Evolutionary conservation across 2,888 invertebrate species (phyloP), one percentile per base, ranked within the genome.

Genomic region (Patella ulyssiponensis): DNA sequence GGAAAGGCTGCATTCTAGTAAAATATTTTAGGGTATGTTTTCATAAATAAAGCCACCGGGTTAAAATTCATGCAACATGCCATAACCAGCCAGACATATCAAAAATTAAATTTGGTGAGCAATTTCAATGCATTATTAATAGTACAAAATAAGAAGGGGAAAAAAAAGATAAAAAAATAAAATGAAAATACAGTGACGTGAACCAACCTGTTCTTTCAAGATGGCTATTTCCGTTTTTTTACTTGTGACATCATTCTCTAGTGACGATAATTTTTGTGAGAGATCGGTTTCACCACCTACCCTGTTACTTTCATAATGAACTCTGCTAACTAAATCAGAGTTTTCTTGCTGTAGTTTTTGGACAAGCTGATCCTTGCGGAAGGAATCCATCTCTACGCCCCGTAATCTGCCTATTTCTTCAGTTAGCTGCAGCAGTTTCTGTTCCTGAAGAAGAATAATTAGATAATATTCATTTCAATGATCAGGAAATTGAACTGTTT

Each of bases 151-250:
- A 44, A 44, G 4, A 44, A 9, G 4, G 7, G 44, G 9, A 4
- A 9, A 44, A 33, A 44, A 44, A 9, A 44, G 0, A 33, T 3
- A 7, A 7, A 17, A 56, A 56, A 56, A 56, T 17, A n/a, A 56
- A 56, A 15, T 56, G 56, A 7, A n/a, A 17, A 64, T 11, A 64
- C 1, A 12, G 12, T 20, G 44, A 74, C 33, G 9, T 71, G 44
- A 44, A 44, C 76, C 20, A 76, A 91, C 90, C 89, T 91, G 90
- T 75, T 90, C 89, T 82, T 82, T 86, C 7, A 91, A 82, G 12
- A 85, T 78, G 7, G 79, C 79, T 5, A 90, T 84, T 80, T 91
- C 91, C 1, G 80, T 81, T 74, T 84, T 87, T 81, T 91, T 91
- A 5, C 83, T 75, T 2, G 79, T 78, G 17, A 91, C 85, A 79